These are phyloP conservation scores for Charadrius vociferus DNA, from an alignment of 2,113 vertebrate genomes.

Conservation along the genomic window DNA sequence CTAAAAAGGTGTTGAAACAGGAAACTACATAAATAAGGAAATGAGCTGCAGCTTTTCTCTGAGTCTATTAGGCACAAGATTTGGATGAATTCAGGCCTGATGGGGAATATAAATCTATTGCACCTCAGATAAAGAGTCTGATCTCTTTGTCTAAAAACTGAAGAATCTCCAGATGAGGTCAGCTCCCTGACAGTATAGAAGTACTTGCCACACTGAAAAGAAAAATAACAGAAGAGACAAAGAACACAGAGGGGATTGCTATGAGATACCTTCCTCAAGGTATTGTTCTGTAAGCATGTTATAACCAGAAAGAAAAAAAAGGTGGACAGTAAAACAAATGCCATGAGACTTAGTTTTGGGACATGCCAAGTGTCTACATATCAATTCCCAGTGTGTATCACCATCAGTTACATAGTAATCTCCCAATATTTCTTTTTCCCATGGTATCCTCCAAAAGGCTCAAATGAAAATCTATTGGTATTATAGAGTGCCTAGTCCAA, in stretches of 20 bases:
- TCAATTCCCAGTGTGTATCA: neutral
- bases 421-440: neutral
- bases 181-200: neutral
- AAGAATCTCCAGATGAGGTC: neutral
- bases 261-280: neutral
- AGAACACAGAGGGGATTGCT: neutral
- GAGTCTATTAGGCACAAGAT: neutral
- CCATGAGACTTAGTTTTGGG: neutral
- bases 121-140: neutral
- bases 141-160: neutral
- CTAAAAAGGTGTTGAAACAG: neutral
- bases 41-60: neutral
- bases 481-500: neutral
- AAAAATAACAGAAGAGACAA: neutral
- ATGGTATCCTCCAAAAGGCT: neutral
- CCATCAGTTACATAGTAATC: neutral
- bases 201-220: neutral
- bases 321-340: neutral
- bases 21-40: constrained; percentile 18
- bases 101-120: neutral
- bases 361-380: neutral
- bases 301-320: neutral
- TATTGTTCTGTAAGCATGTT: neutral
- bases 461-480: neutral
- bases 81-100: neutral